These are phyloP conservation scores for Bhutanitis thaidina DNA, from an alignment of 2,888 invertebrate genomes.

Conservation along the genomic window DNA sequence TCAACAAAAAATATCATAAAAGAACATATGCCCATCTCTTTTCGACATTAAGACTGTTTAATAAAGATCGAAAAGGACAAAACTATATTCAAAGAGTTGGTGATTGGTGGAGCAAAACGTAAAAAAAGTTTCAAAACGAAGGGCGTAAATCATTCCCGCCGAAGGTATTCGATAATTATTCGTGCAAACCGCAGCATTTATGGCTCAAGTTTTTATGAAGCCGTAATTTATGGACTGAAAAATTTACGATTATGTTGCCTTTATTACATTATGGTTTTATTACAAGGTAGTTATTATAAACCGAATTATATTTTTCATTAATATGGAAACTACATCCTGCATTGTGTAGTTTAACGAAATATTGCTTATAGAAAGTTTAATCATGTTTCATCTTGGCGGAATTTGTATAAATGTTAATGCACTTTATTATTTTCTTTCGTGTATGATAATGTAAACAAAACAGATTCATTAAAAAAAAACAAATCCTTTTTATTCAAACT, in stretches of 20 bases:
- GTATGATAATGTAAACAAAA: too few relatives aligned
- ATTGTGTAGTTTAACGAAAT: too few relatives aligned
- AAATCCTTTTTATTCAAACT: too few relatives aligned
- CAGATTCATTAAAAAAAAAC: too few relatives aligned
- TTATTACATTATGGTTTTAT: too few relatives aligned
- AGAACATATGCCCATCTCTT: slow-evolving; percentile 9
- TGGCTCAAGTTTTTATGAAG: slow-evolving; percentile 15
- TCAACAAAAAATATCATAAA: slow-evolving; percentile 24
- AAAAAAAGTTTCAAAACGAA: slow-evolving; percentile 13
- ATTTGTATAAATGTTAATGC: too few relatives aligned
- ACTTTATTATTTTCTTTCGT: too few relatives aligned
- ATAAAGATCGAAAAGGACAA: slow-evolving; percentile 5
- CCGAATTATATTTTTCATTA: too few relatives aligned
- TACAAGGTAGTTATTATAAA: too few relatives aligned
- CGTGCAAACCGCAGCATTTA: slow-evolving; percentile 8
- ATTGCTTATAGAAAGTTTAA: too few relatives aligned
- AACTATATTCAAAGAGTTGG: neutral
- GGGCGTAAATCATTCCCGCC: slow-evolving; percentile 4
- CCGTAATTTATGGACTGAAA: slow-evolving; percentile 7
- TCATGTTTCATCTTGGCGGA: too few relatives aligned
- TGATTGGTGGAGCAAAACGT: slow-evolving; percentile 9
- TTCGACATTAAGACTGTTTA: neutral
- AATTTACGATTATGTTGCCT: neutral
- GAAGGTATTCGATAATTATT: neutral
- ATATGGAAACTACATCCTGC: too few relatives aligned